Evolutionary conservation across 2,797 vertebrate species (phyloP).

Genomic region (Sebastiscus tertius): DNA sequence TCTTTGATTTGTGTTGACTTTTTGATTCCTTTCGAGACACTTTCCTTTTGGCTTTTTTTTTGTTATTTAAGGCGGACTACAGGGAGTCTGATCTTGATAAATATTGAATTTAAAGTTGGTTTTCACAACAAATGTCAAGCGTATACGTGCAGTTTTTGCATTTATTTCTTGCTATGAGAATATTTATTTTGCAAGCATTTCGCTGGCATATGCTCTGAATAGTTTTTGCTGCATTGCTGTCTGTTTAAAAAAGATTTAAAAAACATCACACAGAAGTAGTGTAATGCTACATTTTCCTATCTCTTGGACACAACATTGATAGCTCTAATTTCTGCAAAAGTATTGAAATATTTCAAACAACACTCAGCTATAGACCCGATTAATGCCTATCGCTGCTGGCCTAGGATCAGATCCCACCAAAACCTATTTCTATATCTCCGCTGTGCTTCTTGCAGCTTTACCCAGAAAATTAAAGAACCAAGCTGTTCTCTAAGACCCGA

Average conservation of each 20-base stretch:
- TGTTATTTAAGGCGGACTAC: background rate
- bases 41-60: background rate
- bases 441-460: background rate
- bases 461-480: constrained; percentile 15
- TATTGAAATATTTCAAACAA: background rate
- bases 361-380: background rate
- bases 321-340: background rate
- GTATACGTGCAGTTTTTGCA: background rate
- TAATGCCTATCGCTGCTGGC: background rate
- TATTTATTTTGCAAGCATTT: background rate
- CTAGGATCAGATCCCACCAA: background rate
- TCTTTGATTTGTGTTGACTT: constrained; percentile 58
- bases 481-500: constrained; percentile 21
- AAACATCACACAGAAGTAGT: background rate
- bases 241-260: background rate
- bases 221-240: background rate
- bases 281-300: background rate
- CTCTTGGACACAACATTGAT: background rate
- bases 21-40: constrained; percentile 32
- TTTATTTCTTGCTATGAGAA: background rate
- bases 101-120: background rate
- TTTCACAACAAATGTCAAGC: background rate
- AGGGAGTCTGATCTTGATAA: background rate
- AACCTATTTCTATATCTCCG: background rate
- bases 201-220: background rate